These are phyloP conservation scores for Zaprionus lachaisei DNA, from an alignment of 1,140 invertebrate species.

Conservation along the genomic window DNA sequence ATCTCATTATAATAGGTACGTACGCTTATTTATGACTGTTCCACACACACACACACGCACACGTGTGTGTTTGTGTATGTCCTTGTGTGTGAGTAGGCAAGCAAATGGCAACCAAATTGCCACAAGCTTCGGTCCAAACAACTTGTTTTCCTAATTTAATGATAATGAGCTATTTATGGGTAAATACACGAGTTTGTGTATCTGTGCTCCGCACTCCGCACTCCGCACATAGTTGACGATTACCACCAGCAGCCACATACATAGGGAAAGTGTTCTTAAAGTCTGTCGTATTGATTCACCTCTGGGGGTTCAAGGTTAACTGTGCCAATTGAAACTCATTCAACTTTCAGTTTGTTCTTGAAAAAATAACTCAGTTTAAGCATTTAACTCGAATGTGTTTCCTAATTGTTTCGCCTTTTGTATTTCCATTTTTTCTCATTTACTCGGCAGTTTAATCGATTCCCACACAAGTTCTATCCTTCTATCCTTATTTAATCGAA, in stretches of 20 bases:
- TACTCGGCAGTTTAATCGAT: not conserved
- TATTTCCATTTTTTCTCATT: not conserved
- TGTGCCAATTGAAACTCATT: slow-evolving; percentile 2
- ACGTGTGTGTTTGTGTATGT: slow-evolving; percentile 3
- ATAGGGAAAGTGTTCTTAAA: slow-evolving; percentile 64
- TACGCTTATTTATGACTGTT: slow-evolving; percentile 70
- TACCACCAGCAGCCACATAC: slow-evolving; percentile 10
- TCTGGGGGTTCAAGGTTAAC: not conserved
- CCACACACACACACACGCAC: slow-evolving; percentile 9
- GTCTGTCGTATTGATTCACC: slow-evolving; percentile 2
- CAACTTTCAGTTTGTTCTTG: not conserved
- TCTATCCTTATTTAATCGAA: too few species aligned
- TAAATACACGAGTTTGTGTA: slow-evolving; percentile 55
- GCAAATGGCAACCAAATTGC: slow-evolving; percentile 56
- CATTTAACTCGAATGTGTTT: not conserved
- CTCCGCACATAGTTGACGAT: slow-evolving; percentile 26
- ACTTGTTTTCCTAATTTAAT: slow-evolving; percentile 79
- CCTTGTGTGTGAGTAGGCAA: slow-evolving; percentile 37
- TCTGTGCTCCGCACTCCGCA: slow-evolving; percentile 9
- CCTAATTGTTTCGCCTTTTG: not conserved
- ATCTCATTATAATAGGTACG: slow-evolving; percentile 76
- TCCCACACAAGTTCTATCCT: not conserved
- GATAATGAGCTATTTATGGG: slow-evolving; percentile 80
- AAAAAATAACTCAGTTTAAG: not conserved
- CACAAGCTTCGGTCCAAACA: slow-evolving; percentile 66